phyloP scores from a whole-genome alignment of 2,797 vertebrate species.

The Tolypeutes matacus region DNA sequence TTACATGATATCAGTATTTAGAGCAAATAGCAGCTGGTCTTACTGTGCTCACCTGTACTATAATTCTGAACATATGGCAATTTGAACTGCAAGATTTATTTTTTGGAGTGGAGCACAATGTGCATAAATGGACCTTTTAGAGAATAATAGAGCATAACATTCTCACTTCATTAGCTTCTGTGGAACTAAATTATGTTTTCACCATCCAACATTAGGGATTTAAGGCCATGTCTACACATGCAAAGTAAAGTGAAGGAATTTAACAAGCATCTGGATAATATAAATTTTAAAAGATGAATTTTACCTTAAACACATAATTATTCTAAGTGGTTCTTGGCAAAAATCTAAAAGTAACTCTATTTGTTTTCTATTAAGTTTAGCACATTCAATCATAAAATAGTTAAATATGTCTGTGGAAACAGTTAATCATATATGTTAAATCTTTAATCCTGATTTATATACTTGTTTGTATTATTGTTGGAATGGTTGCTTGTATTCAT shows the following conservation, averaged over 20 bases:
- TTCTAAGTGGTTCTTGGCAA: neutral
- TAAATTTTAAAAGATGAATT: constrained; percentile 21
- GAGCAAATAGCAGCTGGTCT: neutral
- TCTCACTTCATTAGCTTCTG: neutral
- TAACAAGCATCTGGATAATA: constrained; percentile 36
- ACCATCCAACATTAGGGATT: neutral
- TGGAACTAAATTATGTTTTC: neutral
- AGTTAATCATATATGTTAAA: constrained; percentile 35
- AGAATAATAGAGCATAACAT: neutral
- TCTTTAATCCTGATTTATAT: neutral
- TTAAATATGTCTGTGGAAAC: neutral
- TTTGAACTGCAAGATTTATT: constrained; percentile 14
- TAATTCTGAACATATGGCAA: neutral
- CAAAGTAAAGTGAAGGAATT: constrained; percentile 49
- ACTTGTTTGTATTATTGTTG: constrained; percentile 34
- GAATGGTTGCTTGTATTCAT: neutral
- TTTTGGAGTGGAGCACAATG: neutral
- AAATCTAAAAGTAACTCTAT: neutral
- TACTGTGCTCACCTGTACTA: constrained; percentile 42
- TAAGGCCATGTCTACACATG: neutral
- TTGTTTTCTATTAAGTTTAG: constrained; percentile 32
- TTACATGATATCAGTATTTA: neutral
- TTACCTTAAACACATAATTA: constrained; percentile 19
- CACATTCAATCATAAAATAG: neutral
- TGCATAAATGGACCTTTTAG: neutral